Evolutionary conservation across 1,140 invertebrate genomes (phyloP).

Genomic region (Zaprionus taronus): DNA sequence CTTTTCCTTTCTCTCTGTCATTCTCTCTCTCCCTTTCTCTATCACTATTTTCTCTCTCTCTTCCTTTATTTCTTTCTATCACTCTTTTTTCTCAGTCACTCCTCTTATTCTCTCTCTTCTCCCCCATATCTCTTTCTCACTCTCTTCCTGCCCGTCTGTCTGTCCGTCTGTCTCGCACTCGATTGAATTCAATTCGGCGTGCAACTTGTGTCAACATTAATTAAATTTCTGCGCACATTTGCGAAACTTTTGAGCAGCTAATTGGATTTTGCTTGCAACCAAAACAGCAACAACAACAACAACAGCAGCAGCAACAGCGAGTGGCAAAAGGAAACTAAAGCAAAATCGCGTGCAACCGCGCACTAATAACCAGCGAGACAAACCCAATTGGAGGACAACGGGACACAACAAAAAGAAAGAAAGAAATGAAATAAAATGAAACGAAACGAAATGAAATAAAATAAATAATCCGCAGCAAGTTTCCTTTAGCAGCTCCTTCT

Average conservation of each 20-base stretch:
- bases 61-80: background rate
- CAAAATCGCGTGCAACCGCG: conserved; percentile 76
- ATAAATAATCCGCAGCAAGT: conserved; percentile 72
- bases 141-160: background rate
- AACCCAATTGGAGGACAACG: conserved; percentile 46
- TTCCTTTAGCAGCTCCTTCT: conserved; percentile 50
- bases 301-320: conserved; percentile 17
- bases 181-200: conserved; percentile 59
- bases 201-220: conserved; percentile 79
- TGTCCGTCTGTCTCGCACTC: background rate
- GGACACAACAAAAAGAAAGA: conserved; percentile 20
- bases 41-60: background rate
- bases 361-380: conserved; percentile 70
- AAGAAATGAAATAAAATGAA: background rate
- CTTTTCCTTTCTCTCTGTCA: background rate
- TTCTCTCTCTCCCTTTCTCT: background rate
- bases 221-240: conserved; percentile 77
- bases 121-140: background rate
- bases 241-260: conserved; percentile 79
- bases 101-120: too few relatives aligned
- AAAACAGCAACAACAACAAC: conserved; percentile 26
- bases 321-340: conserved; percentile 53
- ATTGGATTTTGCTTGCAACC: conserved; percentile 74
- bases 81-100: background rate
- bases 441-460: conserved; percentile 39